phyloP scores from a whole-genome alignment of 2,888 invertebrate genomes.

The Pristionchus maxplancki region DNA sequence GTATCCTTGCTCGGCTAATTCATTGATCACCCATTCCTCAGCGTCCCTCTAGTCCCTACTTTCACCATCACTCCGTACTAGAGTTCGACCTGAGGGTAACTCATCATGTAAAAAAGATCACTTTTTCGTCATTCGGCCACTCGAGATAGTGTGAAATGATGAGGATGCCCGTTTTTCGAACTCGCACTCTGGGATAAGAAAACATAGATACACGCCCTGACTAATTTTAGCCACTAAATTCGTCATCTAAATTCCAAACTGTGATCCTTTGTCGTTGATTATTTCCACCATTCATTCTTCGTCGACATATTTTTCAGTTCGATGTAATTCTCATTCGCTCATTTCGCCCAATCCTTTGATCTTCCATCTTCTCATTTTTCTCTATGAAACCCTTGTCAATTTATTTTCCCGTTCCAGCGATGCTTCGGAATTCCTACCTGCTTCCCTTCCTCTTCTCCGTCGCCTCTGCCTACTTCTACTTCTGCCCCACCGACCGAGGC shows the following conservation, averaged over 20 bases:
- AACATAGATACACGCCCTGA: neutral
- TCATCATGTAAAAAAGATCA: too few species aligned
- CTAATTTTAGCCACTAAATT: neutral
- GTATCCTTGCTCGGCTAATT: neutral
- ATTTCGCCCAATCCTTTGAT: neutral
- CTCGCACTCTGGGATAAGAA: neutral
- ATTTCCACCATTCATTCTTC: neutral
- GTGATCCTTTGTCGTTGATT: neutral
- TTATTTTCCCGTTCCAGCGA: neutral
- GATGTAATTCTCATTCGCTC: neutral
- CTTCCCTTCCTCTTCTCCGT: constrained; percentile 39
- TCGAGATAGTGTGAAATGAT: too few species aligned
- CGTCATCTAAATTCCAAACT: neutral
- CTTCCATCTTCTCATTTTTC: neutral
- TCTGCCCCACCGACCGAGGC: constrained; percentile 49
- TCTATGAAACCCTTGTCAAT: neutral
- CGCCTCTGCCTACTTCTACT: constrained; percentile 49
- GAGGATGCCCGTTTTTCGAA: neutral
- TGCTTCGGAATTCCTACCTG: constrained; percentile 22
- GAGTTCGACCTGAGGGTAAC: neutral
- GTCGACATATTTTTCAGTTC: too few species aligned
- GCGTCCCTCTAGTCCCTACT: neutral
- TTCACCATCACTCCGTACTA: neutral
- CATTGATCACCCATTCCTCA: neutral
- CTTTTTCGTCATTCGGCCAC: neutral